Percentiles rank a stretch among this genome's conserved stretches.
phyloP scores from a whole-genome alignment of 1,140 invertebrate species.

The Cylas formicarius region DNA sequence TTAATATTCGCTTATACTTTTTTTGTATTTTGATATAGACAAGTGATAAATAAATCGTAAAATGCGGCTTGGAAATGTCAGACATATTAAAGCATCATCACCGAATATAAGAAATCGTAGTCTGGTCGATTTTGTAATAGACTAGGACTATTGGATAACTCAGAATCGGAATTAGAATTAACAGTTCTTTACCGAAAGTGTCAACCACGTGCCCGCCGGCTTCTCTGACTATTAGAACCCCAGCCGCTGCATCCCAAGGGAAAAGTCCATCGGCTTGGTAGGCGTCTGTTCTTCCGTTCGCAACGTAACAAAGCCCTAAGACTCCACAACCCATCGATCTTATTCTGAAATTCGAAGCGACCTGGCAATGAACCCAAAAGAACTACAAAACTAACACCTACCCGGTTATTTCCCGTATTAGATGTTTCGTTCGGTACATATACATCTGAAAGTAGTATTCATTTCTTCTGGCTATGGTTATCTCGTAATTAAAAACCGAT shows the following conservation, averaged over 20 bases:
- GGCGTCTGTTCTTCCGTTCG: slow-evolving; percentile 60
- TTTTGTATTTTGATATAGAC: too few species aligned
- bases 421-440: slow-evolving; percentile 31
- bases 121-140: too few species aligned
- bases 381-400: slow-evolving; percentile 25
- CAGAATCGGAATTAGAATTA: too few species aligned
- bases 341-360: slow-evolving; percentile 47
- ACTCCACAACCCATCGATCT: slow-evolving; percentile 67
- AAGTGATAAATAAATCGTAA: too few species aligned
- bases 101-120: too few species aligned
- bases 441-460: slow-evolving; percentile 31
- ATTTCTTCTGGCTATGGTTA: slow-evolving; percentile 31
- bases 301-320: slow-evolving; percentile 65
- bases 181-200: slow-evolving; percentile 54
- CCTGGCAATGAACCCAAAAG: neutral
- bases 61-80: too few species aligned
- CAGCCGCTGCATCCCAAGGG: slow-evolving; percentile 64
- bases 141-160: too few species aligned
- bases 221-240: slow-evolving; percentile 62
- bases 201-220: slow-evolving; percentile 65
- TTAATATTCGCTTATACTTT: too few species aligned
- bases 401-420: slow-evolving; percentile 45
- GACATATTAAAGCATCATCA: too few species aligned
- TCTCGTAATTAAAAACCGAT: slow-evolving; percentile 33
- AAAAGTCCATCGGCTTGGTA: slow-evolving; percentile 65